Conservation (phyloP, 2,888 invertebrate species). For the Shargacucullia verbasci region DNA sequence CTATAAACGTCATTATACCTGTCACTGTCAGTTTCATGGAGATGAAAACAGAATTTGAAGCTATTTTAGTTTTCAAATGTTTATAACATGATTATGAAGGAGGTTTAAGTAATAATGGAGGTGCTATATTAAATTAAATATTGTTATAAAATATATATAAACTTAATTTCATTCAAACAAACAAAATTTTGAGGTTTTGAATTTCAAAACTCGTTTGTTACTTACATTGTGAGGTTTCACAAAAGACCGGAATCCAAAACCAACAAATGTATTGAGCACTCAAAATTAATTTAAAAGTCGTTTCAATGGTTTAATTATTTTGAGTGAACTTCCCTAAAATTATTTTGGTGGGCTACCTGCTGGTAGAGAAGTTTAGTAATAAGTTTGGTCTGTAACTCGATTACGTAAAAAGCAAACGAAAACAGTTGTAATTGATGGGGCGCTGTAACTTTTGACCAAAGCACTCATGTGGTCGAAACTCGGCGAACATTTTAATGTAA, state of each 20-base stretch:
- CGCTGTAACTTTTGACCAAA: slow-evolving; percentile 11
- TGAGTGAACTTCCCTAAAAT: slow-evolving; percentile 44
- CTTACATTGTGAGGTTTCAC: slow-evolving; percentile 23
- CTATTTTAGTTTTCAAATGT: too few species aligned
- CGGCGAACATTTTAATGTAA: slow-evolving; percentile 1
- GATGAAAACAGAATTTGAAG: too few species aligned
- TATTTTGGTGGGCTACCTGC: slow-evolving; percentile 50
- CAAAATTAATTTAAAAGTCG: slow-evolving; percentile 68
- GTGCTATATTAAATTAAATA: too few species aligned
- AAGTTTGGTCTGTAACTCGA: slow-evolving; percentile 22
- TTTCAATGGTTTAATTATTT: slow-evolving; percentile 62
- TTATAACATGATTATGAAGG: too few species aligned
- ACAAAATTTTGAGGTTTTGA: slow-evolving; percentile 25
- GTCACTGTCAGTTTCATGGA: too few species aligned
- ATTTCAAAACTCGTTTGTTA: slow-evolving; percentile 25
- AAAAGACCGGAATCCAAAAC: slow-evolving; percentile 42
- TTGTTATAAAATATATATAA: slow-evolving; percentile 20
- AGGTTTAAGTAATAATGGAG: too few species aligned
- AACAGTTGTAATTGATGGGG: slow-evolving; percentile 27
- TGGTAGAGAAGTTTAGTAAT: slow-evolving; percentile 30
- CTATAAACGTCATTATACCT: too few species aligned
- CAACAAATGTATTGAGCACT: slow-evolving; percentile 46
- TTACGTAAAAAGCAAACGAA: slow-evolving; percentile 29
- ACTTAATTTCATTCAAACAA: slow-evolving; percentile 17
- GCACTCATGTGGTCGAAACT: slow-evolving; percentile 1